phyloP scores from a whole-genome alignment of 1,140 invertebrate genomes.

The Conus betulinus region DNA sequence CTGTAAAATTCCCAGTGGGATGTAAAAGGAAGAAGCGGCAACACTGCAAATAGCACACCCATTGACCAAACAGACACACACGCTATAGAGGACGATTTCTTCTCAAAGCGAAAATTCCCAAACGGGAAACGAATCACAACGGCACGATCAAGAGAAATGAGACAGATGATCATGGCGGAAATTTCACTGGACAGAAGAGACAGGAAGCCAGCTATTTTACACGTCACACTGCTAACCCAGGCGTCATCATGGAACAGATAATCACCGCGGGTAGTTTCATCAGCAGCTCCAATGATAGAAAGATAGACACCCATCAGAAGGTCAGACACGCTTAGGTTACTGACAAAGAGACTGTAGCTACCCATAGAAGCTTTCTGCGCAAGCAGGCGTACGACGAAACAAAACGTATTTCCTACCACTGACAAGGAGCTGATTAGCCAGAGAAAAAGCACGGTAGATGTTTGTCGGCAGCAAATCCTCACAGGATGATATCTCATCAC shows the following conservation, averaged over 20 bases:
- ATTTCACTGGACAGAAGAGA: constrained; percentile 59
- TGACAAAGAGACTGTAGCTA: constrained; percentile 53
- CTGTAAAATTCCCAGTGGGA: constrained; percentile 48
- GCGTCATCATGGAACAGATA: constrained; percentile 32
- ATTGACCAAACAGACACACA: constrained; percentile 30
- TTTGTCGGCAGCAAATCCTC: constrained; percentile 45
- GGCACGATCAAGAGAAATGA: constrained; percentile 64
- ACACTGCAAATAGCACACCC: constrained; percentile 30
- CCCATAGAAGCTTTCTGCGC: constrained; percentile 23
- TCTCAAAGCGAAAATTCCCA: constrained; percentile 38
- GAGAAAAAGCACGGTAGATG: constrained; percentile 41
- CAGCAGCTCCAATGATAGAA: constrained; percentile 32
- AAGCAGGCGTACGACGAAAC: constrained; percentile 21
- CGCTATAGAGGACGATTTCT: background rate
- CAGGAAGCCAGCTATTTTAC: constrained; percentile 60
- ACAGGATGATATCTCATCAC: constrained; percentile 52
- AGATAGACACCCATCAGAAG: constrained; percentile 38
- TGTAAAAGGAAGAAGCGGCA: constrained; percentile 31
- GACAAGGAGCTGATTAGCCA: constrained; percentile 49
- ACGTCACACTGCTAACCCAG: constrained; percentile 56
- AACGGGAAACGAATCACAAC: constrained; percentile 58
- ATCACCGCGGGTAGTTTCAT: constrained; percentile 51
- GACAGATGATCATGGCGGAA: constrained; percentile 56
- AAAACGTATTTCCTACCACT: constrained; percentile 48
- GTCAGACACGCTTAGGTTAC: constrained; percentile 44